A percentile compares a stretch with the other conserved stretches of the same genome.
phyloP scores from a whole-genome alignment of 2,797 vertebrate genomes.

The Glyptemys insculpta region DNA sequence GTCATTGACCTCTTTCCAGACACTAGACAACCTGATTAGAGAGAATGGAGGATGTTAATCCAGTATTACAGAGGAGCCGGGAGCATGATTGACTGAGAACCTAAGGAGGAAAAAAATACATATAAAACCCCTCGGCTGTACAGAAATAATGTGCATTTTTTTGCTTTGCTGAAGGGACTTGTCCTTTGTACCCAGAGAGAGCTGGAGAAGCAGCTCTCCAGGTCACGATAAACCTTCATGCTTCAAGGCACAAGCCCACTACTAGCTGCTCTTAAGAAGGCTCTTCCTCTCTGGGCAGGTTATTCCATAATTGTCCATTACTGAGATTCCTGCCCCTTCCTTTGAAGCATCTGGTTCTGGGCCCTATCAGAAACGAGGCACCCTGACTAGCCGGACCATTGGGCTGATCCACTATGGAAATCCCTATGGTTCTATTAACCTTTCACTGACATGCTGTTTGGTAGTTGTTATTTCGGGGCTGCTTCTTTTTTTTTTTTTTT shows the following conservation, averaged over 20 bases:
- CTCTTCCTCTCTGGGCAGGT: neutral
- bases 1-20: rapidly evolving
- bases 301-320: neutral
- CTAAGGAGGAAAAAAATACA: neutral
- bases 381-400: neutral
- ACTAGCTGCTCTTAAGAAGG: neutral
- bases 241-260: neutral
- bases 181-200: neutral
- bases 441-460: neutral
- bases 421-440: neutral
- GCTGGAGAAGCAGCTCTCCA: neutral
- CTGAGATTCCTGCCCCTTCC: neutral
- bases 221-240: neutral
- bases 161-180: neutral
- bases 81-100: neutral
- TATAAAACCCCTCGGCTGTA: neutral
- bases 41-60: neutral
- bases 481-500: neutral
- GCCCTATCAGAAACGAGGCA: neutral
- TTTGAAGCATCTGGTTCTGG: neutral
- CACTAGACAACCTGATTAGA: neutral
- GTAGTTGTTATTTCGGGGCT: neutral
- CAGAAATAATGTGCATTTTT: neutral
- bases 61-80: rapidly evolving
- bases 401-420: neutral